A percentile compares a stretch with the other conserved stretches of the same genome.
phyloP scores from a whole-genome alignment of 2,888 invertebrate species.

The Arctia plantaginis region DNA sequence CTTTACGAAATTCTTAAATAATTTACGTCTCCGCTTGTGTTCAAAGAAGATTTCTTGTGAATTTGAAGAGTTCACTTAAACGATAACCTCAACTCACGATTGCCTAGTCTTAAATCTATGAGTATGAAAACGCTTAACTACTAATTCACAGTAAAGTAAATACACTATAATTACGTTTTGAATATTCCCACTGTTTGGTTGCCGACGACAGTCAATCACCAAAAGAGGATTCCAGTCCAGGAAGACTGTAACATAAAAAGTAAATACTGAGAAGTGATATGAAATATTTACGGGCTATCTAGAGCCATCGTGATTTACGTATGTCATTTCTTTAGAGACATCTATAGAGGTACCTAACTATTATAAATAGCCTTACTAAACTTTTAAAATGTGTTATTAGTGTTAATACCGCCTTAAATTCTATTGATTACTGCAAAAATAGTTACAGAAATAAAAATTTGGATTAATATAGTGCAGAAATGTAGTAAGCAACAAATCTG shows the following conservation, averaged over 20 bases:
- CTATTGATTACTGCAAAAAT: not conserved
- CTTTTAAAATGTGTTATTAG: not conserved
- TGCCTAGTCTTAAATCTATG: constrained; percentile 17
- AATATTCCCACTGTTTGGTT: not conserved
- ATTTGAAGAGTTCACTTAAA: constrained; percentile 23
- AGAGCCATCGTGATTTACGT: not conserved
- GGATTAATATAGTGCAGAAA: constrained; percentile 9
- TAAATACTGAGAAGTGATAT: not conserved
- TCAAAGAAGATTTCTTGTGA: constrained; percentile 42
- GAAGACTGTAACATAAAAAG: not conserved
- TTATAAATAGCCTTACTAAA: not conserved
- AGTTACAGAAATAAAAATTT: not conserved
- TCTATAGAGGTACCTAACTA: no score
- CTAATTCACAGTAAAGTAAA: not conserved
- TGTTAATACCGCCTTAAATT: not conserved
- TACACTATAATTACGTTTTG: not conserved
- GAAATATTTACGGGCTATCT: not conserved
- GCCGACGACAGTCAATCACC: not conserved
- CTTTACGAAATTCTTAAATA: constrained; percentile 32
- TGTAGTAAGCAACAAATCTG: not conserved
- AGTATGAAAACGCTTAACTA: not conserved
- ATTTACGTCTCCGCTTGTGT: constrained; percentile 42
- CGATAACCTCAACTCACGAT: constrained; percentile 25
- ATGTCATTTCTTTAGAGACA: no score
- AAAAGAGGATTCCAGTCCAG: not conserved